A percentile compares a stretch with the other conserved stretches of the same genome.
Conservation (phyloP, 2,888 invertebrate genomes). For the Abrostola triplasia region DNA sequence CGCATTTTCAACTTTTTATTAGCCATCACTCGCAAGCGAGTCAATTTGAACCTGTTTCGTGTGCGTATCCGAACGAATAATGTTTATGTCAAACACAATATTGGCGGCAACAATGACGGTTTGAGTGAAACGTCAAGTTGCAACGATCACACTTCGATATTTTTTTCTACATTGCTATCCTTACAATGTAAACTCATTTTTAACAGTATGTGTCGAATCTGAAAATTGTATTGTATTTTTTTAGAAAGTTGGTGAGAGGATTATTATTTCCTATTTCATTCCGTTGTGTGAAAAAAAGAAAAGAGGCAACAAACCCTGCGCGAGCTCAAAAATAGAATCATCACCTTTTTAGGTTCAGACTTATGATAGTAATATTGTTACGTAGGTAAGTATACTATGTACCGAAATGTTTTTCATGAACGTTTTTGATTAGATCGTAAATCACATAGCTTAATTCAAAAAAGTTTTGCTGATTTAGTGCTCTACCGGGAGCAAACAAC, state of each 20-base stretch:
- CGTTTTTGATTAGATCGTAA: not conserved
- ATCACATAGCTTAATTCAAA: conserved; percentile 2
- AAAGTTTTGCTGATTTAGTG: conserved; percentile 3
- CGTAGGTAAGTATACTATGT: no score
- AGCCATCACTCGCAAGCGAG: conserved; percentile 59
- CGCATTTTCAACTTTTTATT: conserved; percentile 51
- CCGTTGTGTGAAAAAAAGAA: no score
- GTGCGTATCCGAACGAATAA: conserved; percentile 74
- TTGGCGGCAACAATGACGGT: conserved; percentile 73
- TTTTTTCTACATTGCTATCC: conserved; percentile 8
- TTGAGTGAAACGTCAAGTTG: conserved; percentile 71
- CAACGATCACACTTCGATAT: conserved; percentile 36
- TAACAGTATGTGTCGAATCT: not conserved
- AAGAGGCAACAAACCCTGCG: no score
- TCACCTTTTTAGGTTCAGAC: no score
- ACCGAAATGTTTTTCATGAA: not conserved
- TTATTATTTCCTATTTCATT: no score
- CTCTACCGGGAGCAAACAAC: conserved; percentile 2
- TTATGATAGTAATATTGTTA: no score
- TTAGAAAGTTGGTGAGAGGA: no score
- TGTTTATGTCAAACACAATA: conserved; percentile 81
- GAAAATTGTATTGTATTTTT: conserved; percentile 1
- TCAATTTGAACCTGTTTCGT: conserved; percentile 66
- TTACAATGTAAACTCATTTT: conserved; percentile 6
- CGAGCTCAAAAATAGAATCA: no score